Evolutionary conservation across 2,113 vertebrate species (phyloP).

Genomic region (Nyctereutes procyonoides): DNA sequence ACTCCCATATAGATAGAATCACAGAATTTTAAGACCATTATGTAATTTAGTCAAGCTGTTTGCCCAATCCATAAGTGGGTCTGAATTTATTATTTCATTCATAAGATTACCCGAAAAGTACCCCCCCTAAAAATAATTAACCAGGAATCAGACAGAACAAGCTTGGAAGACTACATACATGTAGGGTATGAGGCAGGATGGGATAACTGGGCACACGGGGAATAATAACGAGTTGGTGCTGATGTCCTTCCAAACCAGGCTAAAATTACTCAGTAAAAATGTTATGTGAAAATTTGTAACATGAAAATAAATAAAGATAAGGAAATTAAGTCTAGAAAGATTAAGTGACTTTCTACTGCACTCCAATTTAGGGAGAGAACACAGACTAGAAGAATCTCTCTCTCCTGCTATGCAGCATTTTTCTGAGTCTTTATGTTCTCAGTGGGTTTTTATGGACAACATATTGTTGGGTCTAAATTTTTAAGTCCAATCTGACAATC

Average conservation of each 20-base stretch:
- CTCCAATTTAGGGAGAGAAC: neutral
- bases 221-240: neutral
- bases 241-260: neutral
- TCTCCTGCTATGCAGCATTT: neutral
- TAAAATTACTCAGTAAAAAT: neutral
- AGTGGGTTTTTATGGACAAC: neutral
- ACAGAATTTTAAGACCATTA: neutral
- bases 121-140: neutral
- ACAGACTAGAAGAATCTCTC: neutral
- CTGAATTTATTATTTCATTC: conserved; percentile 5
- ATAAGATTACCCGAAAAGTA: neutral
- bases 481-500: neutral
- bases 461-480: neutral
- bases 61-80: neutral
- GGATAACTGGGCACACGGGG: neutral
- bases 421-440: neutral
- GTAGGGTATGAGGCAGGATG: neutral
- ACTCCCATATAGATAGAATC: neutral
- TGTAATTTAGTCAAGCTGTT: neutral
- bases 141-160: neutral
- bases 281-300: neutral
- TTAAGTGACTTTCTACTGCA: neutral
- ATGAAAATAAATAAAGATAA: neutral
- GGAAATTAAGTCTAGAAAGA: neutral
- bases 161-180: neutral